A percentile compares a stretch with the other conserved stretches of the same genome.
Conservation (phyloP, 2,797 vertebrate species). For the Macropus fuliginosus region DNA sequence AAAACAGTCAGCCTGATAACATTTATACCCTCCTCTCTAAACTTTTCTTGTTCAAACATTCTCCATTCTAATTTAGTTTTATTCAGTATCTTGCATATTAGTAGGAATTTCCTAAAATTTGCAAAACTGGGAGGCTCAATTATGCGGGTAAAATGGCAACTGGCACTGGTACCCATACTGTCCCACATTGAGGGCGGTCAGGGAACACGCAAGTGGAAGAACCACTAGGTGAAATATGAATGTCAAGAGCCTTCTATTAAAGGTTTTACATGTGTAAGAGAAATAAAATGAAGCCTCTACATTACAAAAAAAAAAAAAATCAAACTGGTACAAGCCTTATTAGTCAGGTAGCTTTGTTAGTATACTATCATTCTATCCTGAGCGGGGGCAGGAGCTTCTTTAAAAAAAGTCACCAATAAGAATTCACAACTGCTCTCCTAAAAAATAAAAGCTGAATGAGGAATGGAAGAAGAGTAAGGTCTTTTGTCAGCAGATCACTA, state of each 20-base stretch:
- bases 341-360: background rate
- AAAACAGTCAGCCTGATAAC: background rate
- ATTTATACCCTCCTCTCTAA: background rate
- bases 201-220: background rate
- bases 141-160: background rate
- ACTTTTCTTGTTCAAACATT: background rate
- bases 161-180: background rate
- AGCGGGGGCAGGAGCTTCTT: background rate
- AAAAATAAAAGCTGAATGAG: background rate
- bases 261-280: background rate
- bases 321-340: background rate
- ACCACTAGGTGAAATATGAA: background rate
- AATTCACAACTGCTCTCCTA: background rate
- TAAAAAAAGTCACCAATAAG: background rate
- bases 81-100: background rate
- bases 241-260: background rate
- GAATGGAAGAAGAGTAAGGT: background rate
- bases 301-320: background rate
- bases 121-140: background rate
- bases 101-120: background rate
- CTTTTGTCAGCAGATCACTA: background rate
- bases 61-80: background rate
- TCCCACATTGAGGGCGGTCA: background rate
- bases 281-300: background rate
- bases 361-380: background rate